Base-by-base conservation (phyloP, 2,113 vertebrate species). In the Cebus imitator region DNA sequence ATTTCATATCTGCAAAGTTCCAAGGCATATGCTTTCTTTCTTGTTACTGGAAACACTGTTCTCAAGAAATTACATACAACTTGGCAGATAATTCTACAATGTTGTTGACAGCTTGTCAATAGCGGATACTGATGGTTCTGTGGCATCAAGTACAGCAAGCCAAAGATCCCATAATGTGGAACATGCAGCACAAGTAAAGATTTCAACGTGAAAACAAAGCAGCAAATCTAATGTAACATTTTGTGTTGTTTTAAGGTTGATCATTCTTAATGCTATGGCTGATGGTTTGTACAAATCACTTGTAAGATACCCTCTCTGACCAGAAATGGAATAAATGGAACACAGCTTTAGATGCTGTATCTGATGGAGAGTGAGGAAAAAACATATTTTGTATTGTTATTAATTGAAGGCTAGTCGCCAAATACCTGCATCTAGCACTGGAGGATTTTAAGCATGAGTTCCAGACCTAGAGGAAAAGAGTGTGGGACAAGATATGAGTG, bases 1-100 rank as follows among this genome's bases (percentile, higher is more conserved):
- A 87, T 90, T 95, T 90, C 73, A 30, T 64, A 17, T 86, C 86
- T 87, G 68, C 45, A 58, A 84, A 35, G 75, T 87, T 91, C 80
- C 70, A 72, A 92, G 87, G 35, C 90, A 68, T 82, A 78, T 95
- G 91, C 43, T 97, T 96, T 84, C 25, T 80, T 92, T 57, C 75
- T 91, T 72, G 37, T 84, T 87, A 8, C 50, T 87, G 68, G 76
- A 93, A 97, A 76, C 64, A 81, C 21, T 66, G 13, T 96, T 75
- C 45, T 87, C 50, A 30, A 78, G 88, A 97, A 95, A 96, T 75
- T n/a, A 35, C 72, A 61, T 48, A 55, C 55, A 78, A 87, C 70
- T 64, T 85, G 87, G 84, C 87, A 82, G 70, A 72, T 81, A 35
- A 83, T 84, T 57, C 68, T 23, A 52, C 43, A 52, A 1, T 21